A percentile compares a stretch with the other conserved stretches of the same genome.
phyloP scores from a whole-genome alignment of 2,113 vertebrate genomes.

The Leuciscus idus region DNA sequence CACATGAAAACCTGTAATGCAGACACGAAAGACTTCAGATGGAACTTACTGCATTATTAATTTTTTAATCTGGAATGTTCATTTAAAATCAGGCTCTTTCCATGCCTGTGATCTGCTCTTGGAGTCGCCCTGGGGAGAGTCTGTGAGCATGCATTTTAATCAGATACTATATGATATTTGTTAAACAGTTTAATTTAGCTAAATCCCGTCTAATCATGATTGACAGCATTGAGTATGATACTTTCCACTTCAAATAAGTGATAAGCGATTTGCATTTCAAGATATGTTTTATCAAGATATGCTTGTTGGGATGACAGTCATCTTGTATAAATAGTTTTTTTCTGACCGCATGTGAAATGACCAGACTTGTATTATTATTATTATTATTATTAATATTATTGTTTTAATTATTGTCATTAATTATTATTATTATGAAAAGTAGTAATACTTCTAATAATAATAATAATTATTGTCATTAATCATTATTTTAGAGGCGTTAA shows the following conservation, averaged over 20 bases:
- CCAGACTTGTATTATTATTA: neutral
- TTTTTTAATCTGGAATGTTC: conserved; percentile 21
- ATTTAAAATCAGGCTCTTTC: neutral
- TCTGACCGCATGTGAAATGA: neutral
- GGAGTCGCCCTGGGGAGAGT: neutral
- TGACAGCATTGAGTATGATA: neutral
- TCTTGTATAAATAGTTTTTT: neutral
- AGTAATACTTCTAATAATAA: no score
- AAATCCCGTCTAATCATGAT: conserved; percentile 1
- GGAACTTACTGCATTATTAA: neutral
- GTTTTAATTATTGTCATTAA: no score
- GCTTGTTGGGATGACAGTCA: neutral
- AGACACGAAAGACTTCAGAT: neutral
- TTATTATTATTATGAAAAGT: no score
- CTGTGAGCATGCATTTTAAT: neutral
- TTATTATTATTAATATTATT: no score
- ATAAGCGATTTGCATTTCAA: neutral
- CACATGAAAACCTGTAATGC: neutral
- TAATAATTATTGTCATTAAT: no score
- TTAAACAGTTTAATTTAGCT: conserved; percentile 1
- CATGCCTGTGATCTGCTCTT: conserved; percentile 9
- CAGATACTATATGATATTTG: conserved; percentile 3
- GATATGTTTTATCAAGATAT: neutral
- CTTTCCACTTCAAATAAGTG: neutral
- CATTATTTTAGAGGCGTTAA: no score